Conservation (phyloP, 2,888 invertebrate species). For the Drosophila atripex region DNA sequence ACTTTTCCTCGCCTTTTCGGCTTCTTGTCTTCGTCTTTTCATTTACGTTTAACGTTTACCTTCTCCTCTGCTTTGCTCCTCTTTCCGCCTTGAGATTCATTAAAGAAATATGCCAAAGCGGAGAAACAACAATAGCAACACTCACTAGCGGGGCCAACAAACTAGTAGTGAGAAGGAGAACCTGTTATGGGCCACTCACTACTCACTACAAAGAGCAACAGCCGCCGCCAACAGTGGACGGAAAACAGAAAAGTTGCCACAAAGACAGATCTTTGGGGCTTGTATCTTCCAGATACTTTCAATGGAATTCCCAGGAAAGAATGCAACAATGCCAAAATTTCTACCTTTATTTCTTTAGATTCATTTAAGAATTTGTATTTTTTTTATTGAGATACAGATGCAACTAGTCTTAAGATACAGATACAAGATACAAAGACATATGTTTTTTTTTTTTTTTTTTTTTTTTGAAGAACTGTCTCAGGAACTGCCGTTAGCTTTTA, state of each 20-base stretch:
- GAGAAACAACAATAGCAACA: constrained; percentile 48
- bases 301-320: neutral
- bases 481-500: no score
- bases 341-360: neutral
- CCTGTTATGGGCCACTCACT: constrained; percentile 63
- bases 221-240: constrained; percentile 5
- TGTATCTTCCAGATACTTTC: neutral
- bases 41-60: no score
- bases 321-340: neutral
- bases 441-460: no score
- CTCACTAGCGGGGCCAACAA: constrained; percentile 50
- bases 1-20: constrained; percentile 43
- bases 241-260: constrained; percentile 22
- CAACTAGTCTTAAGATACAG: neutral
- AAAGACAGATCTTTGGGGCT: constrained; percentile 20
- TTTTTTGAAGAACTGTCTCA: no score
- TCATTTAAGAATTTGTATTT: no score
- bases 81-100: constrained; percentile 58
- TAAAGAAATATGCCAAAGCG: constrained; percentile 75
- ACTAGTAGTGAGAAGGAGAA: constrained; percentile 57
- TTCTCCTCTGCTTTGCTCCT: constrained; percentile 21
- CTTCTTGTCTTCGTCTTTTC: no score
- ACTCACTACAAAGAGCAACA: constrained; percentile 35
- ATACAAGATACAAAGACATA: neutral
- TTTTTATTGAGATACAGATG: neutral